Base-by-base conservation (phyloP, 2,113 vertebrate species). In the Bufo bufo region DNA sequence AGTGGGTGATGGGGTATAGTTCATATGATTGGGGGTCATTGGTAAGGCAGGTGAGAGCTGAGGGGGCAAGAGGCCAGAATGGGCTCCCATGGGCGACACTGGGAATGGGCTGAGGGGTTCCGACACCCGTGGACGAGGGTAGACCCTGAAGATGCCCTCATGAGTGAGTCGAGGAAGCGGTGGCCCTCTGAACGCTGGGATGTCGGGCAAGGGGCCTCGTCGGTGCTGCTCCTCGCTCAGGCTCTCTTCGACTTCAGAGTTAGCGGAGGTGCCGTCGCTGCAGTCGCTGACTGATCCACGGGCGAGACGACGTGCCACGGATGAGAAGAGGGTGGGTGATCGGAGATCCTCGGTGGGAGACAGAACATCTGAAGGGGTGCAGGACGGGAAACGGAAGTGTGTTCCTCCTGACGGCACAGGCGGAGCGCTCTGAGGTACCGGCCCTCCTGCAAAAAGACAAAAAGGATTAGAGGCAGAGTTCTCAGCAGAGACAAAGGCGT, bases 331-430 rank as follows among this genome's bases (percentile, higher is more conserved):
- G 0, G 96, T 95, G 0, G 97, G 97, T 2, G 97, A 97, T 75
- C 97, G 96, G 61, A 97, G 95, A 16, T 97, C 97, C 91, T 98
- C 97, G 0, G 93, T 96, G 23, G 97, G 97, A 0, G 97, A 98
- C 9, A 97, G 94, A 45, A 97, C 93, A 4, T 97, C 97, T 0
- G 96, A 96, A 0, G 97, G 96, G 0, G 97, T 97, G 17, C 96
- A 96, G 12, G 97, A 95, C 2, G 97, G 97, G 87, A 98, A 98
- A 3, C 97, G 96, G 93, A 98, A 98, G 89, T 98, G 97, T 72
- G 94, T 94, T 52, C 95, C 93, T 0, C 96, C 97, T 0, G 94
- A 94, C 0, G 97, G 97, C 63, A 97, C 95, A 0, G 97, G 96
- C 0, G 97, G 97, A 59, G 97, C 97, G 0, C 97, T 98, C 91